Percentiles rank a stretch among this genome's conserved stretches.
Conservation (phyloP, 1,140 invertebrate species). For the Drosophila parabipectinata region DNA sequence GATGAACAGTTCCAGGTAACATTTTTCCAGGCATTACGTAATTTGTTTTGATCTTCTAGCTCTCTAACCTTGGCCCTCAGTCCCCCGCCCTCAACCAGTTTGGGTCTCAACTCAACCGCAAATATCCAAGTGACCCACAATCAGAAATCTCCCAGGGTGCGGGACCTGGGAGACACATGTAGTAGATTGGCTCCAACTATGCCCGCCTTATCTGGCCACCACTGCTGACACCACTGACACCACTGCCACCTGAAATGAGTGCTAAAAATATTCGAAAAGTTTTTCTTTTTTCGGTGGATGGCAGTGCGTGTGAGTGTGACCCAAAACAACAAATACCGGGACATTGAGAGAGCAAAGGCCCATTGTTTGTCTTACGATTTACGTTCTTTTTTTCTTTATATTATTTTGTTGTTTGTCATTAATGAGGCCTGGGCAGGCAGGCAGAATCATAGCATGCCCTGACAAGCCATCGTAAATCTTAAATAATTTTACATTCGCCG, state of each 20-base stretch:
- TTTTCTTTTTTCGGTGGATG: conserved; percentile 4
- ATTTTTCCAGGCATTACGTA: conserved; percentile 47
- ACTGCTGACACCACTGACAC: background rate
- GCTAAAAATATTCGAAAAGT: conserved; percentile 64
- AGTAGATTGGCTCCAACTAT: conserved; percentile 26
- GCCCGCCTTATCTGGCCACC: conserved; percentile 7
- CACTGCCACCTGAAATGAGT: conserved; percentile 56
- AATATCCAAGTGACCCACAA: conserved; percentile 39
- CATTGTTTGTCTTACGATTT: conserved; percentile 41
- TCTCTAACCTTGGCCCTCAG: conserved; percentile 44
- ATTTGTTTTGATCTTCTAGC: conserved; percentile 38
- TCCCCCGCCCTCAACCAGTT: background rate
- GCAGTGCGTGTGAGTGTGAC: conserved; percentile 26
- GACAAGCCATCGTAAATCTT: conserved; percentile 57
- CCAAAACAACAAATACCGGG: conserved; percentile 58
- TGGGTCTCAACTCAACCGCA: background rate
- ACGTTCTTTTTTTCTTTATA: conserved; percentile 13
- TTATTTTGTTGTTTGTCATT: conserved; percentile 56
- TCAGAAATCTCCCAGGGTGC: conserved; percentile 34
- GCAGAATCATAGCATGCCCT: conserved; percentile 38
- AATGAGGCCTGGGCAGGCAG: conserved; percentile 33
- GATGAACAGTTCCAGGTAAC: conserved; percentile 30
- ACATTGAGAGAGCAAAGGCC: conserved; percentile 46
- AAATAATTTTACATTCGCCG: conserved; percentile 52
- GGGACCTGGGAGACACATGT: conserved; percentile 44